Evolutionary conservation across 2,888 invertebrate species (phyloP).

Genomic region (Tachina lurida): DNA sequence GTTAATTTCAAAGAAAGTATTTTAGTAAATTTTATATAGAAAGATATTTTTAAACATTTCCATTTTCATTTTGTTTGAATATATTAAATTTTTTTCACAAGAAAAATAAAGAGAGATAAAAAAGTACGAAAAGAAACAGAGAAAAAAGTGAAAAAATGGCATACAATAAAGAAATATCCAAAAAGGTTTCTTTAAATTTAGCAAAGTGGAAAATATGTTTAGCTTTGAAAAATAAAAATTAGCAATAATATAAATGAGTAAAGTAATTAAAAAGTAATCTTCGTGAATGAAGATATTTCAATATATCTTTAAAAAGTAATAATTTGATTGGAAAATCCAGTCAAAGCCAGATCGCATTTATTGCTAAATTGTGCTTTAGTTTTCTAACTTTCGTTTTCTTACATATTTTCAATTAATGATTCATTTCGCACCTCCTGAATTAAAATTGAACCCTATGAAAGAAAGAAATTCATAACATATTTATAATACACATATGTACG

Average conservation of each 20-base stretch:
- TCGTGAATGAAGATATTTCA: background rate
- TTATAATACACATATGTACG: too few species aligned
- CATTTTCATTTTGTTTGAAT: conserved; percentile 15
- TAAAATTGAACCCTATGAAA: too few species aligned
- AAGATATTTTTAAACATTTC: background rate
- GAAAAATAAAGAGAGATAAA: conserved; percentile 24
- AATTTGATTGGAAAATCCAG: background rate
- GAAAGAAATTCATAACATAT: too few species aligned
- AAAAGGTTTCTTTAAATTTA: conserved; percentile 20
- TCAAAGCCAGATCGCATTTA: conserved; percentile 22
- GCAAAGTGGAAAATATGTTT: background rate
- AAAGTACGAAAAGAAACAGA: conserved; percentile 46
- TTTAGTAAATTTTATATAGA: conserved; percentile 44
- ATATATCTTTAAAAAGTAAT: background rate
- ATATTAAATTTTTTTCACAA: conserved; percentile 16
- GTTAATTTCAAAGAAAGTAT: conserved; percentile 63
- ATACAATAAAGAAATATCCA: conserved; percentile 42
- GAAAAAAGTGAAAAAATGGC: conserved; percentile 58
- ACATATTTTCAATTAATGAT: too few species aligned
- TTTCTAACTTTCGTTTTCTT: too few species aligned
- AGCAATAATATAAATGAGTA: conserved; percentile 10
- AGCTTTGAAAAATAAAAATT: conserved; percentile 14
- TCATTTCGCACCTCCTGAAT: too few species aligned
- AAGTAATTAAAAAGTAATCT: background rate
- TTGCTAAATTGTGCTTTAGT: conserved; percentile 42